Percentiles rank a stretch among this genome's conserved stretches.
Conservation (phyloP, 2,113 vertebrate species). For the Argyrosomus japonicus region DNA sequence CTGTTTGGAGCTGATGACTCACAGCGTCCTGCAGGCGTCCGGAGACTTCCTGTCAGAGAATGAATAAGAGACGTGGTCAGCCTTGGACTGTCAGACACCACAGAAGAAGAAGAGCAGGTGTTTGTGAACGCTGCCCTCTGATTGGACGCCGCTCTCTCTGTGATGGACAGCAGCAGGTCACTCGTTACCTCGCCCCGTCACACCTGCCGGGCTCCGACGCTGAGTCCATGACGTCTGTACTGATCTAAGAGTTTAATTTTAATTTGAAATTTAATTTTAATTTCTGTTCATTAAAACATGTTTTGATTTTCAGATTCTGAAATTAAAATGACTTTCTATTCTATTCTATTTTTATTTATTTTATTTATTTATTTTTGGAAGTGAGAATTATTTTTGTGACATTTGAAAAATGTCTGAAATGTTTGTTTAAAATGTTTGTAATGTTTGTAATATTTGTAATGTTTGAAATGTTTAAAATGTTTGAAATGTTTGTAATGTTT, state of each 20-base stretch:
- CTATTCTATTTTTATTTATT: background rate
- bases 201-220: background rate
- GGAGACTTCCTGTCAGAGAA: constrained; percentile 70
- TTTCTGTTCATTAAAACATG: too few species aligned
- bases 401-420: too few species aligned
- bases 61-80: constrained; percentile 64
- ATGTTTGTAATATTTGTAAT: too few species aligned
- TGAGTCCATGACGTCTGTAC: background rate
- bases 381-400: too few species aligned
- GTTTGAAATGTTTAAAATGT: too few species aligned
- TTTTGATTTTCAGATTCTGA: background rate
- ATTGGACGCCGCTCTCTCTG: background rate
- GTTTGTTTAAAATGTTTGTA: too few species aligned
- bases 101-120: constrained; percentile 12
- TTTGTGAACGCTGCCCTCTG: background rate
- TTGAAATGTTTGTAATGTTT: too few species aligned
- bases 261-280: background rate
- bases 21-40: constrained; percentile 39
- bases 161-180: constrained; percentile 20
- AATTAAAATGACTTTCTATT: too few species aligned
- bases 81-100: constrained; percentile 47
- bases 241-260: background rate
- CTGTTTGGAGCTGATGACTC: background rate
- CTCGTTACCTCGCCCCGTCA: constrained; percentile 16
- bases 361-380: background rate